Conservation (phyloP, 2,797 vertebrate species). For the Micropoecilia bifurca region DNA sequence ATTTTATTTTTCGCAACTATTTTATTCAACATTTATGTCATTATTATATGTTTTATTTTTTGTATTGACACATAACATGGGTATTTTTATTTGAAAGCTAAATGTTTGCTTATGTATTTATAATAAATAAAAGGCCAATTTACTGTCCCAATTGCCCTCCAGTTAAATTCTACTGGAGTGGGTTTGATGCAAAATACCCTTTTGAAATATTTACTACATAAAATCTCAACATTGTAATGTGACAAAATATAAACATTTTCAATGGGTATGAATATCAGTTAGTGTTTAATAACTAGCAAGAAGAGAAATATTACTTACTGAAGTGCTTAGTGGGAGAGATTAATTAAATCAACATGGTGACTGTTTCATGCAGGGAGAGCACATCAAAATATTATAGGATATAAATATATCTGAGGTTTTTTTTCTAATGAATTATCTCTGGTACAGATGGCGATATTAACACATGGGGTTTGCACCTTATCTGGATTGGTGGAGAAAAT, state of each 20-base stretch:
- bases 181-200: background rate
- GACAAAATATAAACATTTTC: background rate
- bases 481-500: conserved; percentile 56
- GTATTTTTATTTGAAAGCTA: too few relatives aligned
- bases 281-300: background rate
- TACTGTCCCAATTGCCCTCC: too few relatives aligned
- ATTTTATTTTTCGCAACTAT: too few relatives aligned
- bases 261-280: background rate
- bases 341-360: background rate
- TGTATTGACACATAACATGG: too few relatives aligned
- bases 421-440: background rate
- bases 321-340: background rate
- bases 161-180: too few relatives aligned
- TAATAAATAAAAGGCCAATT: too few relatives aligned
- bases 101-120: too few relatives aligned
- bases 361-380: background rate
- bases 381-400: conserved; percentile 7
- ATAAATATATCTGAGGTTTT: background rate
- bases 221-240: background rate
- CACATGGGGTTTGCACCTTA: conserved; percentile 15
- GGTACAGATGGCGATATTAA: background rate
- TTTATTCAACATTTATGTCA: too few relatives aligned
- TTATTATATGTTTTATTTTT: too few relatives aligned
- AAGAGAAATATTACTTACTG: background rate
- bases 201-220: background rate